Base-by-base conservation (phyloP, 2,888 invertebrate species). In the Linyphia triangularis region DNA sequence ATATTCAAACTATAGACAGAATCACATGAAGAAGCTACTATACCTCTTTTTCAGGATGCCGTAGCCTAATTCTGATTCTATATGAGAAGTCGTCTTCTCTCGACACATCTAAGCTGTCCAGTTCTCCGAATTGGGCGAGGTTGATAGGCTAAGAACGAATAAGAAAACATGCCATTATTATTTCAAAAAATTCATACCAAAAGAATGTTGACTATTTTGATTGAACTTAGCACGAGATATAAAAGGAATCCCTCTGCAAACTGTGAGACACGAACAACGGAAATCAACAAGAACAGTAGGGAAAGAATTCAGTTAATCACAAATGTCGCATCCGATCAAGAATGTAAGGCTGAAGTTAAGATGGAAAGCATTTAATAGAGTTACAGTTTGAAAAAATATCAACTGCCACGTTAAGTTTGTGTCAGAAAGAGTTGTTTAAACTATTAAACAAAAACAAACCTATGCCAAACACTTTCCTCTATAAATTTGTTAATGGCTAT, bases 81-180 rank as follows among this genome's bases (percentile, higher is more conserved):
- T 96, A 95, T 75, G 95, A 95, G 61, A 96, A 94, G 91, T 96
- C 95, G 92, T 96, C 96, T 91, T 96, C 96, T 63, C 95, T 94
- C 90, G 95, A 94, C 33, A 97, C 96, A 91, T 95, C 94, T 84
- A 97, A 94, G 90, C 95, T 94, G 90, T 95, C 95, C 92, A 97
- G 95, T 91, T 97, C 96, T 92, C 96, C 96, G 91, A 97, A 95
- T 91, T 96, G 95, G 67, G 97, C 96, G 92, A 97, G 95, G 51
- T 96, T 95, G 90, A 96, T 95, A 57, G 97, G 96, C 96, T 97
- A 94, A 6, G 82, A 43, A 72, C 24, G 26, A 72, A 43, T 28
- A 75, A 37, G 37, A 37, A 67, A 33, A 37, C 10, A 40, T 22
- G 33, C 37, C 63, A 63, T 63, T 26, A 59, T 40, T 5, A 51